phyloP scores from a whole-genome alignment of 2,888 invertebrate genomes.

The Arge pagana region DNA sequence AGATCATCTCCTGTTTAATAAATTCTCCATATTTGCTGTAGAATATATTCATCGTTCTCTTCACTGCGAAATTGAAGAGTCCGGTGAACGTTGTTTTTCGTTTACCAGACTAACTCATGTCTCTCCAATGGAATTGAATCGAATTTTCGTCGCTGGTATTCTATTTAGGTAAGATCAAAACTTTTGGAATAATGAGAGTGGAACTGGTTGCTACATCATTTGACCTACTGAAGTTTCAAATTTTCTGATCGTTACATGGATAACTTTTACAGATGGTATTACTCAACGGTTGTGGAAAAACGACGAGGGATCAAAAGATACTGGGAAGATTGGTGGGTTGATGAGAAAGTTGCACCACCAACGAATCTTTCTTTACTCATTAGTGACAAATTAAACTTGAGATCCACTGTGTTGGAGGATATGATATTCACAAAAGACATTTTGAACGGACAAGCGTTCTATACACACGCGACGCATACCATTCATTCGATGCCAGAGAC shows the following conservation, averaged over 20 bases:
- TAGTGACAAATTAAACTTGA: constrained; percentile 34
- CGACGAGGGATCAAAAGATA: constrained; percentile 39
- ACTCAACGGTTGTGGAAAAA: constrained; percentile 41
- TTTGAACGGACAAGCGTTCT: constrained; percentile 64
- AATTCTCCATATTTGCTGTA: constrained; percentile 71
- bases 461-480: constrained; percentile 71
- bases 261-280: constrained; percentile 41
- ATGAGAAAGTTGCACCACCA: constrained; percentile 36
- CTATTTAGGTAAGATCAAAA: constrained; percentile 68
- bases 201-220: neutral
- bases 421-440: constrained; percentile 60
- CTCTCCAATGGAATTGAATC: constrained; percentile 75
- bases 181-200: constrained; percentile 5
- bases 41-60: constrained; percentile 68
- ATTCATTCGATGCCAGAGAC: constrained; percentile 84
- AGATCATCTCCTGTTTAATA: constrained; percentile 71
- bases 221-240: neutral
- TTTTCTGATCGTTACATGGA: neutral
- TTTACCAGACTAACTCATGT: constrained; percentile 76
- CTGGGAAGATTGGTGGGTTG: constrained; percentile 50
- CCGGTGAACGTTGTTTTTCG: constrained; percentile 65
- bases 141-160: constrained; percentile 74
- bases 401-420: constrained; percentile 47
- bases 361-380: constrained; percentile 40
- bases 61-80: constrained; percentile 46